Conservation (phyloP, 2,888 invertebrate genomes). For the Agrotis clavis region DNA sequence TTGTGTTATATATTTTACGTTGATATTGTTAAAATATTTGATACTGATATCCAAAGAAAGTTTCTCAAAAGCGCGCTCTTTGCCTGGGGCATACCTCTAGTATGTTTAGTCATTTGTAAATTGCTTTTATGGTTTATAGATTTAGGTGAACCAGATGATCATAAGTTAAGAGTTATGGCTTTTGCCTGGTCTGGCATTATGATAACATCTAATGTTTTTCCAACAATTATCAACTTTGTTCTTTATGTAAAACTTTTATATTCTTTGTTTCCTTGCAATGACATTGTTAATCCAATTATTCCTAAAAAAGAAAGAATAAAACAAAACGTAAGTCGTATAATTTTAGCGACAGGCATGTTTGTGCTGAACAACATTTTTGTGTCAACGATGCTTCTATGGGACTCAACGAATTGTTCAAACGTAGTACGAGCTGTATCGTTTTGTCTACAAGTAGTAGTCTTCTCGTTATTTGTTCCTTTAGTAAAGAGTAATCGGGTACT, state of each 20-base stretch:
- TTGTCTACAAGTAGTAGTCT: conserved; percentile 1
- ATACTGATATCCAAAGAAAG: conserved; percentile 12
- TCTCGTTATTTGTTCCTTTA: conserved; percentile 25
- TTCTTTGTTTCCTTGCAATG: conserved; percentile 22
- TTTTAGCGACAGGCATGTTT: conserved; percentile 27
- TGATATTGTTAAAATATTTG: conserved; percentile 45
- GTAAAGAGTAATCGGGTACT: conserved; percentile 37
- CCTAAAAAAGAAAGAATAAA: conserved; percentile 2
- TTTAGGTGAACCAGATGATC: not conserved
- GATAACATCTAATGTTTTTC: not conserved
- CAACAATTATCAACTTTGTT: conserved; percentile 13
- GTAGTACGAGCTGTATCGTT: conserved; percentile 1
- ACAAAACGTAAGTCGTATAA: conserved; percentile 23
- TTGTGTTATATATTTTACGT: conserved; percentile 46
- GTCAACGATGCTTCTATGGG: not conserved
- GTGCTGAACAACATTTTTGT: conserved; percentile 14
- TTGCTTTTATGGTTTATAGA: not conserved
- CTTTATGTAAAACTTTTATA: conserved; percentile 22
- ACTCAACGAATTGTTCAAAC: not conserved
- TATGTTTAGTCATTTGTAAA: not conserved
- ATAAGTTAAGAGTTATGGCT: not conserved
- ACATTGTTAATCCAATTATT: not conserved
- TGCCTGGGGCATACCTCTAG: conserved; percentile 32
- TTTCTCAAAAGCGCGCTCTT: conserved; percentile 41
- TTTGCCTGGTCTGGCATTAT: not conserved